Base-by-base conservation (phyloP, 64 coral and sea anemone genomes). In the Acropora tenuis region DNA sequence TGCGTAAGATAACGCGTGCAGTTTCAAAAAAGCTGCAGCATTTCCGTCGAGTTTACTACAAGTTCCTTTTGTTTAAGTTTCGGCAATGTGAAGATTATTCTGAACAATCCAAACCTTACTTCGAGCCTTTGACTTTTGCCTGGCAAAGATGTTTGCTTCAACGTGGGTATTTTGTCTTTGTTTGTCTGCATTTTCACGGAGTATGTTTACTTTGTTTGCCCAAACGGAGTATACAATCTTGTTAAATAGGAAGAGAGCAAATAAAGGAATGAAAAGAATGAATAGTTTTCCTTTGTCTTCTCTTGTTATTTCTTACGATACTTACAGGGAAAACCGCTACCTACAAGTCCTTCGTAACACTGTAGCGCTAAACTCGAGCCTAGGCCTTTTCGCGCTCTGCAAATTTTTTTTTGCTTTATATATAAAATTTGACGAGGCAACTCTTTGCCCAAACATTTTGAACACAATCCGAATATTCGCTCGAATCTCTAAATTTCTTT, bases 211-310 rank as follows among this genome's bases (percentile, higher is more conserved):
- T n/a, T n/a, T n/a, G n/a, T n/a, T n/a, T n/a, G n/a, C n/a, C 50
- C 63, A 67, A 8, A 67, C 9, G 63, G 63, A 6, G 63, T 18
- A 67, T 15, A 67, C 63, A 67, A 12, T 67, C 63, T 67, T 67
- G 63, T 18, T 67, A 15, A 5, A 67, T 67, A 67, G 63, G 63
- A 67, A 67, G 6, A 67, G 17, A 67, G 63, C 16, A 67, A 67
- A 67, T 67, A 67, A 67, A 67, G 63, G 63, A 67, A 67, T 67
- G 63, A 71, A 71, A 71, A 41, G 67, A 71, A 71, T n/a, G 67
- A 71, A 71, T 20, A 71, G 67, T 71, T 71, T 71, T 4, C 67
- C 67, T 71, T 71, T 71, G 67, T 71, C 67, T 67, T 15, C 63
- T 67, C 10, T 67, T 67, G 63, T 12, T 67, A 30, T 30, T 30